Conservation (phyloP, 2,888 invertebrate species). For the Junonia oenone region DNA sequence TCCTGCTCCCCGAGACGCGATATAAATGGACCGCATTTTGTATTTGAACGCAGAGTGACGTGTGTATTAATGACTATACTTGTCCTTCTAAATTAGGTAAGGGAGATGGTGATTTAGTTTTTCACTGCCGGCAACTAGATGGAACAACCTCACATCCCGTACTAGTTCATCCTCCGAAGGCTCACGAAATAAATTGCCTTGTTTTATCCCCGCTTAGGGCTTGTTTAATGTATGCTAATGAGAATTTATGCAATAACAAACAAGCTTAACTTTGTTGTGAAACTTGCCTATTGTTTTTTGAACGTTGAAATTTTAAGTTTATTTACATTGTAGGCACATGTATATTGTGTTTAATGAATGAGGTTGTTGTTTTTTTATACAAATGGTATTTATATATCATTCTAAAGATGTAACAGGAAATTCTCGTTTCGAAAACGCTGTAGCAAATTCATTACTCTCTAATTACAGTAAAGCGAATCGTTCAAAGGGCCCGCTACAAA, state of each 20-base stretch:
- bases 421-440: conserved; percentile 29
- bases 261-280: conserved; percentile 21
- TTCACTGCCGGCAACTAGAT: conserved; percentile 55
- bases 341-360: not conserved
- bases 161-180: conserved; percentile 29
- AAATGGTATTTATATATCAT: not conserved
- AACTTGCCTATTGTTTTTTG: conserved; percentile 20
- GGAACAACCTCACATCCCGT: conserved; percentile 33
- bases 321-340: not conserved
- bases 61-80: conserved; percentile 78
- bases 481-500: conserved; percentile 59
- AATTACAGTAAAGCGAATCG: conserved; percentile 61
- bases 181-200: conserved; percentile 31
- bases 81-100: conserved; percentile 78
- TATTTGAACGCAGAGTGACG: conserved; percentile 75
- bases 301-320: conserved; percentile 2
- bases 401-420: not conserved
- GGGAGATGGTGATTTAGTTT: conserved; percentile 75
- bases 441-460: conserved; percentile 64
- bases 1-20: conserved; percentile 70
- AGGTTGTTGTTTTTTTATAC: not conserved
- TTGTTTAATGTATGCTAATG: conserved; percentile 35
- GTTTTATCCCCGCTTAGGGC: conserved; percentile 33
- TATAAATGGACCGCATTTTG: conserved; percentile 78
- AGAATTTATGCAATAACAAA: conserved; percentile 29